Conservation (phyloP, 2,113 vertebrate genomes). For the Nansenia antarctica region DNA sequence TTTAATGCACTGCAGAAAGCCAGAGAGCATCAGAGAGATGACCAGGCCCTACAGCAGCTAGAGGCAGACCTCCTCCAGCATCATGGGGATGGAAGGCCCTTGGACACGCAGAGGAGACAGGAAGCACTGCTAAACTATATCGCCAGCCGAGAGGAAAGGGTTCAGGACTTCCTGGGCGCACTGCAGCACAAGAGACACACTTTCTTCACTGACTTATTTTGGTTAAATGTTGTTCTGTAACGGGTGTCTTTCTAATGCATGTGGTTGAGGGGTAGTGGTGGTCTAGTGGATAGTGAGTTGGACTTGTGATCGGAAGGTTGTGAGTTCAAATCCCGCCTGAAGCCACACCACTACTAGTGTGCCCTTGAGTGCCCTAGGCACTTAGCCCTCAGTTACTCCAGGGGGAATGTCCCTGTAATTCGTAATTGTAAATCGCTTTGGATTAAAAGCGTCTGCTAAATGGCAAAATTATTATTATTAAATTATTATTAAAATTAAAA, state of each 20-base stretch:
- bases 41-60: constrained; percentile 81
- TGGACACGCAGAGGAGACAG: constrained; percentile 73
- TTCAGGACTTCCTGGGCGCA: constrained; percentile 83
- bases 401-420: no score
- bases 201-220: constrained; percentile 73
- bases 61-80: constrained; percentile 85
- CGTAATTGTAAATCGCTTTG: no score
- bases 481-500: no score
- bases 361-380: no score
- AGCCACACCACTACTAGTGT: no score
- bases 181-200: constrained; percentile 87
- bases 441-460: no score
- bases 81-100: constrained; percentile 72
- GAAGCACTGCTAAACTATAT: constrained; percentile 79
- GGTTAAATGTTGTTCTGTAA: constrained; percentile 25
- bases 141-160: constrained; percentile 82
- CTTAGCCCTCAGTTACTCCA: no score
- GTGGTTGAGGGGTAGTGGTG: no score
- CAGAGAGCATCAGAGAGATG: constrained; percentile 83
- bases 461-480: no score
- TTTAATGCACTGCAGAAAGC: constrained; percentile 81
- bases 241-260: constrained; percentile 48
- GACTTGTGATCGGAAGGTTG: no score
- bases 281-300: no score
- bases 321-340: no score